Base-by-base conservation (phyloP, 2,797 vertebrate species). In the Alectoris magna region DNA sequence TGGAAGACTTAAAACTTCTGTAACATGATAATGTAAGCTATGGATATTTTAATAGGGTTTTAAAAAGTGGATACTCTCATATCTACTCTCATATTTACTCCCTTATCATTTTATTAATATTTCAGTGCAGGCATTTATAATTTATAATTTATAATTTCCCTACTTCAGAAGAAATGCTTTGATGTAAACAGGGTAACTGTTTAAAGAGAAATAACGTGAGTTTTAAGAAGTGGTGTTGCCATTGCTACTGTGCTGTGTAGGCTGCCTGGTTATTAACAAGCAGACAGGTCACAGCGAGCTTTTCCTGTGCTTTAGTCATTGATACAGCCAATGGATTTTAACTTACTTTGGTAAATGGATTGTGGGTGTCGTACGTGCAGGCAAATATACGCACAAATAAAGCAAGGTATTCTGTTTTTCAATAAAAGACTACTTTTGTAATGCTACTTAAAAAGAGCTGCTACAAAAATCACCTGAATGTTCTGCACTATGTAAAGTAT, bases 81-180 rank as follows among this genome's bases (percentile, higher is more conserved):
- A 53, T 17, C 16, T 17, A 17, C 51, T 53, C 27, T 55, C 29
- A 31, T 10, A 55, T 55, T 71, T 77, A 19, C 14, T 66, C 17
- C 60, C 3, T 0, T 19, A 27, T 36, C 66, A 76, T 26, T 39
- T 9, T 14, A 31, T 51, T 46, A 69, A 21, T 84, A 82, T 92
- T 96, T 95, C 71, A 89, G 80, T 31, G 2, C 7, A 84, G 79
- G 44, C 78, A 87, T 80, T 36, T n/a, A n/a, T n/a, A n/a, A n/a
- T n/a, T n/a, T n/a, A n/a, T n/a, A n/a, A 71, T 43, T 77, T 87
- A 78, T 21, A n/a, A 7, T 56, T 78, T 77, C 67, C 16, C 17
- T 74, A 41, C 10, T 46, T 75, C 84, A 78, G 46, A 64, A 74
- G 59, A 92, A 87, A 69, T 56, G 55, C 64, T 90, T 83, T 13